Evolutionary conservation across 2,113 vertebrate species (phyloP).

Genomic region (Prochilodus magdalenae): DNA sequence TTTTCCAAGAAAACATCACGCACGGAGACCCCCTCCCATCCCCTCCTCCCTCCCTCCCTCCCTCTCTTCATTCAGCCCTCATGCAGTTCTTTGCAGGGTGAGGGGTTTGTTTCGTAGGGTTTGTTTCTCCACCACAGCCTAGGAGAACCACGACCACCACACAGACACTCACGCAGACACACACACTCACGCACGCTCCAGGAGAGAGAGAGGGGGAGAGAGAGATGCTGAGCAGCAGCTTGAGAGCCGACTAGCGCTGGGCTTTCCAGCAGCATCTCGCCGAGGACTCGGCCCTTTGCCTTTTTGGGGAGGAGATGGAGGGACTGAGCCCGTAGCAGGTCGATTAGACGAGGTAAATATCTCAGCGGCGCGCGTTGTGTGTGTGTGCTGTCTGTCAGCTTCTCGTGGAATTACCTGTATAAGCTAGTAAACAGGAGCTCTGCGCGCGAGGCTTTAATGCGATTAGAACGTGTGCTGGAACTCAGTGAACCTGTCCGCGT

Average conservation of each 20-base stretch:
- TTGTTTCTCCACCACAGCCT: background rate
- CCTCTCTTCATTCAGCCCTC: slow-evolving; percentile 1
- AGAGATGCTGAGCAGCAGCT: slow-evolving; percentile 61
- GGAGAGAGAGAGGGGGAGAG: slow-evolving; percentile 24
- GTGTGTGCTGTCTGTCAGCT: slow-evolving; percentile 14
- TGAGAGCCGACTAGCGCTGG: slow-evolving; percentile 43
- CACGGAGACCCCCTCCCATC: slow-evolving; percentile 49
- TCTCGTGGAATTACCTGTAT: background rate
- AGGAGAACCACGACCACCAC: slow-evolving; percentile 35
- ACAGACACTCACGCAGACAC: background rate
- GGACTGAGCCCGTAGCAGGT: slow-evolving; percentile 68
- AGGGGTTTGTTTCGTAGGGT: background rate
- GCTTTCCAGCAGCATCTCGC: slow-evolving; percentile 57
- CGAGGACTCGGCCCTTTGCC: slow-evolving; percentile 42
- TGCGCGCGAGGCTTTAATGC: background rate
- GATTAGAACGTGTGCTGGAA: background rate
- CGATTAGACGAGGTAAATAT: slow-evolving; percentile 69
- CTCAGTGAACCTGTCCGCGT: background rate
- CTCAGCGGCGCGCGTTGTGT: slow-evolving; percentile 32
- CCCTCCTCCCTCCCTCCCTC: slow-evolving; percentile 22
- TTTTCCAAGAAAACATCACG: slow-evolving; percentile 67
- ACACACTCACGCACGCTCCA: background rate
- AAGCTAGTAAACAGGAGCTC: background rate
- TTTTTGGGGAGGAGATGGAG: slow-evolving; percentile 65
- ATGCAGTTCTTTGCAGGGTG: background rate